These are phyloP conservation scores for Mormyrus iriodes DNA, from an alignment of 2,113 vertebrate species.

Conservation along the genomic window DNA sequence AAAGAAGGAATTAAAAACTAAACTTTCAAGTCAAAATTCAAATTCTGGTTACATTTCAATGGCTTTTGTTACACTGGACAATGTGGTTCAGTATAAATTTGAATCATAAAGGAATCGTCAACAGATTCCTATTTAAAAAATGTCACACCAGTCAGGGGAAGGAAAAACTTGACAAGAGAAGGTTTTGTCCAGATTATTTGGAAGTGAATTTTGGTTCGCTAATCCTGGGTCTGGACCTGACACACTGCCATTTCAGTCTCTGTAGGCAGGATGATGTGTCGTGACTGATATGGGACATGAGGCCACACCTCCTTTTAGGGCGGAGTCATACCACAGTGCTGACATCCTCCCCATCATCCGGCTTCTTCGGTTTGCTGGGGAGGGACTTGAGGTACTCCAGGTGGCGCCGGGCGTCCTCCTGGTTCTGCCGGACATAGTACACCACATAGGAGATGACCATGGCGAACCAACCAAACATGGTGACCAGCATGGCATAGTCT, in stretches of 20 bases:
- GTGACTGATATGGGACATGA: not conserved
- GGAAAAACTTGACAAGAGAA: not conserved
- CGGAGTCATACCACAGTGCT: conserved; percentile 87
- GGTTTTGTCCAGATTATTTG: not conserved
- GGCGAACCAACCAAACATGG: conserved; percentile 99
- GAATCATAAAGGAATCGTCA: not conserved
- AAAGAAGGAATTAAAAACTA: not conserved
- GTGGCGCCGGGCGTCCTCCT: conserved; percentile 93
- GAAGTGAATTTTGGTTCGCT: not conserved
- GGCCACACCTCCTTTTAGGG: not conserved
- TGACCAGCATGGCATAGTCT: conserved; percentile 97
- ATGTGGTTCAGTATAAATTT: not conserved
- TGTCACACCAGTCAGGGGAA: not conserved
- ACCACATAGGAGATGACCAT: conserved; percentile 99
- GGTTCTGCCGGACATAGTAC: conserved; percentile 96
- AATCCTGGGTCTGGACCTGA: not conserved
- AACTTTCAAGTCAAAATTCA: not conserved
- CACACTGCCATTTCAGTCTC: not conserved
- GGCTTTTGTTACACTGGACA: not conserved
- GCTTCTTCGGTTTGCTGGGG: conserved; percentile 96
- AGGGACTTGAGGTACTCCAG: conserved; percentile 99
- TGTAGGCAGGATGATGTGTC: not conserved
- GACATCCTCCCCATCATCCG: conserved; percentile 89
- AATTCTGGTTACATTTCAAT: not conserved
- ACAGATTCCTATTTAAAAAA: not conserved